phyloP scores from a whole-genome alignment of 2,113 vertebrate species.

The Oxyura jamaicensis region DNA sequence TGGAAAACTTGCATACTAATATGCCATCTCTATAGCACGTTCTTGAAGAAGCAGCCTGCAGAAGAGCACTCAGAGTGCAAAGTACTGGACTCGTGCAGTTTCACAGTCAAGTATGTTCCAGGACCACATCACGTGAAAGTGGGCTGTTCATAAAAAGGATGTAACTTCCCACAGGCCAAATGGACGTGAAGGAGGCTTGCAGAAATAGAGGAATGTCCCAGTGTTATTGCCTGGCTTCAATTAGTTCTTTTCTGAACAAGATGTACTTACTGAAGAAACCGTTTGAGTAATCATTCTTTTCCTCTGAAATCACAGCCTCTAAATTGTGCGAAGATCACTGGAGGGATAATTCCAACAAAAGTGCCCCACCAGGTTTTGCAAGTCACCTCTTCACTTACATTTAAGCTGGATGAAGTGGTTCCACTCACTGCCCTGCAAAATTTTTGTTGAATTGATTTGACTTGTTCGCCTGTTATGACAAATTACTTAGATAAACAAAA shows the following conservation, averaged over 20 bases:
- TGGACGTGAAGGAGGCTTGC: background rate
- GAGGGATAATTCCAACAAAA: background rate
- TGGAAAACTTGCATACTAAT: background rate
- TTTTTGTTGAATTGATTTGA: background rate
- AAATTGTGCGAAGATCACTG: background rate
- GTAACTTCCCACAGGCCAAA: background rate
- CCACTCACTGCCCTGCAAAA: background rate
- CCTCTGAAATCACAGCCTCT: slow-evolving; percentile 4
- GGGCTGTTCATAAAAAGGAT: background rate
- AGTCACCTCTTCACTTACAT: background rate
- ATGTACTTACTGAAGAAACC: background rate
- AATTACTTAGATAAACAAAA: background rate
- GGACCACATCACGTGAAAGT: rapidly evolving
- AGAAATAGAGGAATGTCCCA: background rate
- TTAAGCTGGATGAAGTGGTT: background rate
- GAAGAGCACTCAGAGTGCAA: background rate
- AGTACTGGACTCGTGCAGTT: background rate
- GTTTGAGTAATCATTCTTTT: background rate
- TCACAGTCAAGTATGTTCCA: background rate
- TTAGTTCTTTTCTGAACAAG: slow-evolving; percentile 7
- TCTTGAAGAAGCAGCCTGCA: background rate
- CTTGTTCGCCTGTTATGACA: background rate
- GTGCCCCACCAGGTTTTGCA: background rate
- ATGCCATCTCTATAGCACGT: rapidly evolving
- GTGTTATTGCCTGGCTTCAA: background rate